Evolutionary conservation across 2,113 vertebrate species (phyloP).

Genomic region (Mohoua ochrocephala): DNA sequence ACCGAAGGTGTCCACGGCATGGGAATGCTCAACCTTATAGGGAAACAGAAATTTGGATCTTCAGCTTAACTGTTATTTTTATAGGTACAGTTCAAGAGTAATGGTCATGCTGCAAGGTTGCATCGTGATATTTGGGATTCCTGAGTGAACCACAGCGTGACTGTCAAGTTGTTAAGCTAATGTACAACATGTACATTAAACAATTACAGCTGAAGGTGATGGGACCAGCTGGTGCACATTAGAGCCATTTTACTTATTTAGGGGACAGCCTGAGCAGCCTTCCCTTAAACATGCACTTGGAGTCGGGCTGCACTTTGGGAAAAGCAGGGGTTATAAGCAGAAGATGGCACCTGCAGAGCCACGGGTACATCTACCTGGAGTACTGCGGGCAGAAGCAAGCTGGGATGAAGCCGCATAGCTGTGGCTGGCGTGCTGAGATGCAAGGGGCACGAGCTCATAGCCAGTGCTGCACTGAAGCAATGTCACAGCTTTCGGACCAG

Average conservation of each 20-base stretch:
- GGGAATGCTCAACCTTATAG: neutral
- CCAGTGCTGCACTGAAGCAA: neutral
- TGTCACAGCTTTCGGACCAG: neutral
- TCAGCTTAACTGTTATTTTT: neutral
- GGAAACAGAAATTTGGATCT: neutral
- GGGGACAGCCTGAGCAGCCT: neutral
- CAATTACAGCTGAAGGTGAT: neutral
- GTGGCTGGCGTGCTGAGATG: fast-evolving
- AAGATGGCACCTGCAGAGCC: neutral
- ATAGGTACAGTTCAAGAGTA: neutral
- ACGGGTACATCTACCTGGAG: fast-evolving
- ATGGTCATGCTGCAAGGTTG: neutral
- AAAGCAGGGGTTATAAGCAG: neutral
- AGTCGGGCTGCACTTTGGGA: neutral
- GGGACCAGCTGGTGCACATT: neutral
- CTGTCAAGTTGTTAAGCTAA: neutral
- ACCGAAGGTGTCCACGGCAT: neutral
- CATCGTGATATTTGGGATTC: neutral
- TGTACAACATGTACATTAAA: fast-evolving
- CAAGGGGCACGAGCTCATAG: neutral
- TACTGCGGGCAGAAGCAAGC: neutral
- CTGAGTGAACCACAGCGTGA: neutral
- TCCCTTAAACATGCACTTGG: neutral
- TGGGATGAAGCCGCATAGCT: neutral
- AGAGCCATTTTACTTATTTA: neutral